Conservation (phyloP, 2,113 vertebrate species). For the Uria aalge region DNA sequence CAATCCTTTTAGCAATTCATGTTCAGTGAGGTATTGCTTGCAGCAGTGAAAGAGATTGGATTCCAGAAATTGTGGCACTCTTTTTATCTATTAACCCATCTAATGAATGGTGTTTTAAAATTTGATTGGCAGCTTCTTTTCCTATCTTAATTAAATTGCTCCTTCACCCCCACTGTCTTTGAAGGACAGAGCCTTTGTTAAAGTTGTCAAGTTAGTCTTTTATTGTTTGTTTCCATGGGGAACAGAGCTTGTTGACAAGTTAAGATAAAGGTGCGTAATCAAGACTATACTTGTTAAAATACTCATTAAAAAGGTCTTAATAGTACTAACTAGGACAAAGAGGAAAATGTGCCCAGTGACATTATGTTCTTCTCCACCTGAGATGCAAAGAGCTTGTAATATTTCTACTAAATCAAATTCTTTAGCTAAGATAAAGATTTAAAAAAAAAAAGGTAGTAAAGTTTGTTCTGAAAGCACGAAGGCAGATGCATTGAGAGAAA, state of each 20-base stretch:
- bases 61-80: slow-evolving; percentile 55
- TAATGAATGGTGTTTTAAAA: slow-evolving; percentile 64
- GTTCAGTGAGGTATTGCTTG: slow-evolving; percentile 43
- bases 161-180: slow-evolving; percentile 38
- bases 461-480: neutral
- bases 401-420: neutral
- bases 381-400: neutral
- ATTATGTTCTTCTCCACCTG: neutral
- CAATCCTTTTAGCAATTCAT: slow-evolving; percentile 56
- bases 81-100: slow-evolving; percentile 47
- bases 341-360: neutral
- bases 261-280: slow-evolving; percentile 26
- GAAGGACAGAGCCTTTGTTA: slow-evolving; percentile 69
- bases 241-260: slow-evolving; percentile 25
- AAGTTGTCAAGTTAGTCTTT: slow-evolving; percentile 53
- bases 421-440: neutral
- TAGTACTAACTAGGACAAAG: neutral
- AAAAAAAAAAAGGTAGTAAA: neutral
- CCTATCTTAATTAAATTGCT: slow-evolving; percentile 73
- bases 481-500: neutral
- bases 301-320: slow-evolving; percentile 19
- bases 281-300: slow-evolving; percentile 37
- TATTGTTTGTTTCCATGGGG: slow-evolving; percentile 37
- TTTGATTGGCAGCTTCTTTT: slow-evolving; percentile 68
- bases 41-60: slow-evolving; percentile 50